Evolutionary conservation across 2,888 invertebrate genomes (phyloP).

Genomic region (Clusia tigrina): DNA sequence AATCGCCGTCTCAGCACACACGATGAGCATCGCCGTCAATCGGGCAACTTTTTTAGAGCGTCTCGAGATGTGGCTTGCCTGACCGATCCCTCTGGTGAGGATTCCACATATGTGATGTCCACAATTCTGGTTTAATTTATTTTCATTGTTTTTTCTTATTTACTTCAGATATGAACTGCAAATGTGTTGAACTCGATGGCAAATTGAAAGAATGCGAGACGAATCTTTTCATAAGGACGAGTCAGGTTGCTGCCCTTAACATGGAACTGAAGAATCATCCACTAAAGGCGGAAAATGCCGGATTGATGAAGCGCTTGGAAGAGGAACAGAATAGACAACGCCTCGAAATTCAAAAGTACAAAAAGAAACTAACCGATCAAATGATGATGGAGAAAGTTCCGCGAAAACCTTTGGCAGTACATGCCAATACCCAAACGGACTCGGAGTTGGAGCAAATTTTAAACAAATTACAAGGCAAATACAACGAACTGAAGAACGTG

Average conservation of each 20-base stretch:
- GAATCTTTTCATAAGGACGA: constrained; percentile 50
- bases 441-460: constrained; percentile 38
- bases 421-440: constrained; percentile 46
- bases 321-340: constrained; percentile 53
- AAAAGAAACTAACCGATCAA: constrained; percentile 42
- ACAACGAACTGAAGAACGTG: constrained; percentile 48
- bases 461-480: constrained; percentile 46
- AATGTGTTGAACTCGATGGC: constrained; percentile 48
- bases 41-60: constrained; percentile 48
- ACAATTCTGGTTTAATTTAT: constrained; percentile 4
- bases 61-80: constrained; percentile 49
- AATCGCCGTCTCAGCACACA: constrained; percentile 54
- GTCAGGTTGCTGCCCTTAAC: constrained; percentile 53
- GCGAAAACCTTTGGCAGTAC: neutral
- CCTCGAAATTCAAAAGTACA: constrained; percentile 50
- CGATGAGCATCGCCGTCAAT: constrained; percentile 56
- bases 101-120: neutral
- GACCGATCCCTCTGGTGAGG: constrained; percentile 57
- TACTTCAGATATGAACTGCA: constrained; percentile 46
- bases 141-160: neutral
- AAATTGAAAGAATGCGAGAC: constrained; percentile 54
- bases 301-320: constrained; percentile 49
- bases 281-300: constrained; percentile 53
- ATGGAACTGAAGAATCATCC: constrained; percentile 58
- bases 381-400: neutral